A percentile compares a stretch with the other conserved stretches of the same genome.
Evolutionary conservation across 2,797 vertebrate genomes (phyloP).

Genomic region (Sebastiscus tertius): DNA sequence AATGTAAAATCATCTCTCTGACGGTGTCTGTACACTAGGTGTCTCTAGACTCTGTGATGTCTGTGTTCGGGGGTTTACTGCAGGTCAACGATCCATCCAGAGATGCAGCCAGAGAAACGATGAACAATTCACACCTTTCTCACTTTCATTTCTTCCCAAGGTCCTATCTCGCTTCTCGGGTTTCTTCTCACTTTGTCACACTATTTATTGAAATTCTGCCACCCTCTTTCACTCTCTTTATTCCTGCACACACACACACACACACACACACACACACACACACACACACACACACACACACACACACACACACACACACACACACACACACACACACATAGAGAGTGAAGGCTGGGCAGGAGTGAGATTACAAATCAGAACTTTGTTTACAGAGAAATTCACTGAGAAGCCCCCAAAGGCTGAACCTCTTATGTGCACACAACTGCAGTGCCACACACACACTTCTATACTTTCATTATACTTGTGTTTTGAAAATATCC

Average conservation of each 20-base stretch:
- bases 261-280: background rate
- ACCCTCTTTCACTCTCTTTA: background rate
- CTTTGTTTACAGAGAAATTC: slow-evolving; percentile 3
- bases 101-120: slow-evolving; percentile 1
- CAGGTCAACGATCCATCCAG: slow-evolving; percentile 12
- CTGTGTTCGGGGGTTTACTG: slow-evolving; percentile 12
- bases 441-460: background rate
- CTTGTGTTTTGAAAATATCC: background rate
- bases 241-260: background rate
- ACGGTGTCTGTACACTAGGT: background rate
- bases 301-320: background rate
- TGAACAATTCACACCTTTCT: slow-evolving; percentile 23
- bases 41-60: background rate
- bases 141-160: background rate
- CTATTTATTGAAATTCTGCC: slow-evolving; percentile 34
- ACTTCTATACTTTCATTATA: background rate
- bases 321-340: background rate
- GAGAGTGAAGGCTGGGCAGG: background rate
- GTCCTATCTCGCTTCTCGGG: background rate
- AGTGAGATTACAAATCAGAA: slow-evolving; percentile 16
- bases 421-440: background rate
- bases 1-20: background rate
- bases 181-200: slow-evolving; percentile 24
- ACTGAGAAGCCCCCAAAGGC: background rate
- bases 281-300: background rate